Conservation (phyloP, 2,797 vertebrate species). For the Onychomys leucogaster region DNA sequence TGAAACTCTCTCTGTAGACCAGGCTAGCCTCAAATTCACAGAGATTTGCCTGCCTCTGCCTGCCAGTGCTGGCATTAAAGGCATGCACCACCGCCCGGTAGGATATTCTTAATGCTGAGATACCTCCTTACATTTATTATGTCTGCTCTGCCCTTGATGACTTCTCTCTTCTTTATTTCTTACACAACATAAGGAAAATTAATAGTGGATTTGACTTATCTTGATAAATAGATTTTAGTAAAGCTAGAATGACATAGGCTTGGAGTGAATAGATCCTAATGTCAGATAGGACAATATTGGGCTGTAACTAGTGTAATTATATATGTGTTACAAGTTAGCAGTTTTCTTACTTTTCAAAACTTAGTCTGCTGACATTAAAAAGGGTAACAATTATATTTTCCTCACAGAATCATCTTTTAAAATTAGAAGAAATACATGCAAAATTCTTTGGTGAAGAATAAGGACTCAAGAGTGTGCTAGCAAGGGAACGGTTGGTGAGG, state of each 20-base stretch:
- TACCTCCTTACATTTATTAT: background rate
- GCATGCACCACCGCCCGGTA: no score
- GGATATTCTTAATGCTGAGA: background rate
- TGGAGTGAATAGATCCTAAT: background rate
- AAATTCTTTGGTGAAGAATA: background rate
- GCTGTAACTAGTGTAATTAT: no score
- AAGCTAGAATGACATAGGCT: background rate
- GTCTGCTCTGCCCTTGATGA: background rate
- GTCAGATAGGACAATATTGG: background rate
- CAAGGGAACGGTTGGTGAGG: background rate
- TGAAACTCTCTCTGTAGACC: no score
- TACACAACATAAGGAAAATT: background rate
- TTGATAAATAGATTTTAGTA: constrained; percentile 4
- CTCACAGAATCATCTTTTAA: background rate
- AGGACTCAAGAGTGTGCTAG: background rate
- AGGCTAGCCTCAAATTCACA: no score
- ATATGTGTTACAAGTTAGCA: background rate
- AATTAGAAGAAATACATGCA: background rate
- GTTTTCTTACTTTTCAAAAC: background rate
- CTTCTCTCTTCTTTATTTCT: background rate
- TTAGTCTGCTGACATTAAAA: constrained; percentile 3
- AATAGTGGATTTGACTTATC: constrained; percentile 4
- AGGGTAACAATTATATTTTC: background rate
- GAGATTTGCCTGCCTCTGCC: no score
- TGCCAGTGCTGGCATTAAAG: no score